These are phyloP conservation scores for Archips xylosteana DNA, from an alignment of 2,888 invertebrate genomes.

Conservation along the genomic window DNA sequence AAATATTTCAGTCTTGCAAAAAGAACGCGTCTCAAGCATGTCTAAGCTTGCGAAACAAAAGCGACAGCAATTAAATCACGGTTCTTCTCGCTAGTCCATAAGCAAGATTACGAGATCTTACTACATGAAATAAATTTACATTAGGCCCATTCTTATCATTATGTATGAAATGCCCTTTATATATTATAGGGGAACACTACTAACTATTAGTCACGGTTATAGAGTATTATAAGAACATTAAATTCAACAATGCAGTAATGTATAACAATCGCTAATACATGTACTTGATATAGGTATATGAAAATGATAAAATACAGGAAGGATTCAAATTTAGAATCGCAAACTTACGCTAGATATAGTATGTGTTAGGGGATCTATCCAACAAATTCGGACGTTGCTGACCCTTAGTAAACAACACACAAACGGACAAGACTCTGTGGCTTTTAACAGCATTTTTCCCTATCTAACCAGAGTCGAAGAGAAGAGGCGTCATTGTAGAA, in stretches of 20 bases:
- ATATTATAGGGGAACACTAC: constrained; percentile 38
- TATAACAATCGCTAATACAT: constrained; percentile 47
- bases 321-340: constrained; percentile 73
- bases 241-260: constrained; percentile 58
- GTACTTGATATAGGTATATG: constrained; percentile 38
- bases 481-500: neutral
- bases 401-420: neutral
- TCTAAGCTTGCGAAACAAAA: constrained; percentile 12
- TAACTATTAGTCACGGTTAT: constrained; percentile 47
- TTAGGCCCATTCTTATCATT: constrained; percentile 43
- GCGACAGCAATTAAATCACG: constrained; percentile 13
- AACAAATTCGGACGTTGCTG: constrained; percentile 14
- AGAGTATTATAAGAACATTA: constrained; percentile 57
- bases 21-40: constrained; percentile 33
- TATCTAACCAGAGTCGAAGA: neutral
- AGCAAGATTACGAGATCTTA: constrained; percentile 30
- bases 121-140: constrained; percentile 40
- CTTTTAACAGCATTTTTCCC: neutral
- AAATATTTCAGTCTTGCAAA: constrained; percentile 35
- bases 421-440: neutral
- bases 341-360: constrained; percentile 71
- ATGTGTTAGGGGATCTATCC: constrained; percentile 46
- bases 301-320: constrained; percentile 60
- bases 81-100: constrained; percentile 30
- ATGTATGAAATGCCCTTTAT: constrained; percentile 41